Conservation (phyloP, 2,797 vertebrate species). For the Rhinichthys osculus region DNA sequence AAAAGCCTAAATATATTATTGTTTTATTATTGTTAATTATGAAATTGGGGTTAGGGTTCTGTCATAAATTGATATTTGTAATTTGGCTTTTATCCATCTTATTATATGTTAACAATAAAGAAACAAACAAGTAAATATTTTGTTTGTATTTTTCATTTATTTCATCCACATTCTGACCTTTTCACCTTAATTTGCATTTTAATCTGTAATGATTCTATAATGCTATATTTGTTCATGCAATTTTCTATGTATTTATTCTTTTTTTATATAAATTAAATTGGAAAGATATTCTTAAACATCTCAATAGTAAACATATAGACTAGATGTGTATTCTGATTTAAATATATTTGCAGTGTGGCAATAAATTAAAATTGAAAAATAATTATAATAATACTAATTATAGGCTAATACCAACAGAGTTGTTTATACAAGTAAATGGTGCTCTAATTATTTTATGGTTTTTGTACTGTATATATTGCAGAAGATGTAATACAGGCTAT, state of each 20-base stretch:
- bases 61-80: not conserved
- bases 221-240: not conserved
- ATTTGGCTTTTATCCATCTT: not conserved
- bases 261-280: not conserved
- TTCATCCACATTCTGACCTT: not conserved
- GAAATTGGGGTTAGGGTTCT: not conserved
- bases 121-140: not conserved
- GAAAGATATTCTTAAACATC: not conserved
- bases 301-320: not conserved
- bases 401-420: no score
- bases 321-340: not conserved
- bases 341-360: not conserved
- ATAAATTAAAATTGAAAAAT: no score
- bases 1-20: no score
- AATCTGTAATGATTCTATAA: not conserved
- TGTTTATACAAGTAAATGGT: no score
- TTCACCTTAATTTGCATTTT: not conserved
- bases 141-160: not conserved
- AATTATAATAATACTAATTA: no score
- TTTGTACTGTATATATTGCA: no score
- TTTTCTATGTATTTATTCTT: not conserved
- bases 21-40: not conserved
- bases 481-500: no score
- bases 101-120: not conserved
- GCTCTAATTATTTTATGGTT: no score